Evolutionary conservation across 64 coral and sea anemone genomes (phyloP), one percentile per base, ranked within the genome.

Genomic region (Montipora sp.): DNA sequence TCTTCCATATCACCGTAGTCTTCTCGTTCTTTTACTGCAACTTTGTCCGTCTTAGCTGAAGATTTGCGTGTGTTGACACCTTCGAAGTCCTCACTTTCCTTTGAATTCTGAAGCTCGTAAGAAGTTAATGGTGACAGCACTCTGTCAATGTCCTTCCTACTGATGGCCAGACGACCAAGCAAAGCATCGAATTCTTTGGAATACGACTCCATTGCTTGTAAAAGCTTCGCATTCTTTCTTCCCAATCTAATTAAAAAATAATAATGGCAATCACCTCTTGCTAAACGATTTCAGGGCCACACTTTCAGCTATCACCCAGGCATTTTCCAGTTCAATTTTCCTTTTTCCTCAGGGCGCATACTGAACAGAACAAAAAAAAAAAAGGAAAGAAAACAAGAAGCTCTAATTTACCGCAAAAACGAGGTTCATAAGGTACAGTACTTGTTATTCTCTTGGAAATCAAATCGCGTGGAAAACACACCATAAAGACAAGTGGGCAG

Each of bases 1-100:
- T 84, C 46, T 84, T 84, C 82, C 82, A 84, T 84, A n/a, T 71
- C 82, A 19, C 82, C 82, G 45, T 11, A 84, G n/a, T 69, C 18
- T 48, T 84, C 45, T 84, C 82, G 44, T 71, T 50, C 15, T 6
- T 84, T 46, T 5, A 49, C 6, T 7, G 12, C 61, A 48, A 69
- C 18, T 65, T 83, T 18, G 27, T n/a, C 15, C 21, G 47, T 47
- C 18, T 71, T 47, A 3, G 6, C 45, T 71, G 61, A 20, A 71
- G 82, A 71, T 70, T 70, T 47, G 9, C 1, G 19, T 15, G 59
- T 48, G 14, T 83, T 67, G 5, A 47, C 24, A 5, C 16, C 1
- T n/a, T 49, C 43, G 24, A 12, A 7, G 61, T 48, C 19, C 45
- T 7, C 44, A 3, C 0, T 11, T 19, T 63, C 55, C 6, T 1